phyloP scores from a whole-genome alignment of 2,113 vertebrate species.

The Mesitornis unicolor region DNA sequence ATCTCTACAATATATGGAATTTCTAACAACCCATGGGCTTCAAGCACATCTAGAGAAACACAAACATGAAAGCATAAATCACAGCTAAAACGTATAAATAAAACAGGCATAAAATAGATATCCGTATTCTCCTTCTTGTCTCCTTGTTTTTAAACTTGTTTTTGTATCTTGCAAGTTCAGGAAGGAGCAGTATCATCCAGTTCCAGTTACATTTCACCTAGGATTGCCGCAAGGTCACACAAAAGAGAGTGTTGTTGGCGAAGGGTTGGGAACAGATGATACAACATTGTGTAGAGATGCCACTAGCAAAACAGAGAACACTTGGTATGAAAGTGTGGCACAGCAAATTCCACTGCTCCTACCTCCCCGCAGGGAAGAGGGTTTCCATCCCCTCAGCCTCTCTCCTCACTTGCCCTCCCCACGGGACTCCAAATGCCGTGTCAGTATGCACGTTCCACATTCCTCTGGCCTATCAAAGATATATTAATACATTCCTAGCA shows the following conservation, averaged over 20 bases:
- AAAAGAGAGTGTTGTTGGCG: background rate
- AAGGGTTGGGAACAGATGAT: background rate
- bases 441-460: conserved; percentile 52
- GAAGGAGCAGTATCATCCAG: background rate
- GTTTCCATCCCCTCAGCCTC: conserved; percentile 12
- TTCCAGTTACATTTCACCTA: background rate
- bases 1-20: no score
- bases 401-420: conserved; percentile 23
- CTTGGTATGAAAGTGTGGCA: background rate
- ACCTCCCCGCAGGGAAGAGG: conserved; percentile 24
- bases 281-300: background rate
- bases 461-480: conserved; percentile 54
- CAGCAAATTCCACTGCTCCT: conserved; percentile 40
- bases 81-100: background rate
- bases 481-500: conserved; percentile 72
- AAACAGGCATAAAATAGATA: background rate
- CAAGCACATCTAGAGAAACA: background rate
- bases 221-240: background rate
- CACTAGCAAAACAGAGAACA: background rate
- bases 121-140: background rate
- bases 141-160: background rate
- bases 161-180: background rate
- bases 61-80: background rate
- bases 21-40: background rate
- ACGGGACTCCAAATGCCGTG: conserved; percentile 10